These are phyloP conservation scores for Saturnia japonica DNA, from an alignment of 2,888 invertebrate species.

Conservation along the genomic window DNA sequence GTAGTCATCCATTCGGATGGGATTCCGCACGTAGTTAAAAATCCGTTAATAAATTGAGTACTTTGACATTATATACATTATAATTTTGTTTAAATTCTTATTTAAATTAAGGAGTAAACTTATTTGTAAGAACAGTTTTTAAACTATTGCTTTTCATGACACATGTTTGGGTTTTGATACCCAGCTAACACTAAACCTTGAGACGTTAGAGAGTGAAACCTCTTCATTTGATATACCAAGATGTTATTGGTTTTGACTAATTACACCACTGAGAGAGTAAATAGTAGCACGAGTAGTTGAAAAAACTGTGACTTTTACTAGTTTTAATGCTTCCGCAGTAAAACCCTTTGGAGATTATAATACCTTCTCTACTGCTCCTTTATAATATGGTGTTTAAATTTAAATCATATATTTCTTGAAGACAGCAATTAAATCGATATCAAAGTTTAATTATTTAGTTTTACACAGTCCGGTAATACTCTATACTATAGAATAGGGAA, in stretches of 20 bases:
- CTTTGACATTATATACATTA: background rate
- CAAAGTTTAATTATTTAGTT: background rate
- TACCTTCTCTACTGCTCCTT: too few relatives aligned
- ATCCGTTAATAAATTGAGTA: background rate
- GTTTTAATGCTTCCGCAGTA: background rate
- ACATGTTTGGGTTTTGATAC: background rate
- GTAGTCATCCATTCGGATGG: background rate
- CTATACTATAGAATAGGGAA: background rate
- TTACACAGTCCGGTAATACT: background rate
- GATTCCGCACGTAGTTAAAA: background rate
- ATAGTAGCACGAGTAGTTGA: background rate
- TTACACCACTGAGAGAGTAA: background rate
- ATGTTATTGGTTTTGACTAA: background rate
- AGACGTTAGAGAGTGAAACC: too few relatives aligned
- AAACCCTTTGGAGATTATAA: background rate
- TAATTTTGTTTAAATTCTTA: background rate
- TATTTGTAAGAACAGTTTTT: background rate
- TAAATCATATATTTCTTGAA: background rate
- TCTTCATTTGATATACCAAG: background rate
- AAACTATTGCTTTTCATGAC: background rate
- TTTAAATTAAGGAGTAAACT: background rate
- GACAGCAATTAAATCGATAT: background rate
- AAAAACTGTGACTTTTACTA: background rate
- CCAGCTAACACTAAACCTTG: too few relatives aligned
- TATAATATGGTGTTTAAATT: background rate